Evolutionary conservation across 2,797 vertebrate species (phyloP).

Genomic region (Micropoecilia bifurca): DNA sequence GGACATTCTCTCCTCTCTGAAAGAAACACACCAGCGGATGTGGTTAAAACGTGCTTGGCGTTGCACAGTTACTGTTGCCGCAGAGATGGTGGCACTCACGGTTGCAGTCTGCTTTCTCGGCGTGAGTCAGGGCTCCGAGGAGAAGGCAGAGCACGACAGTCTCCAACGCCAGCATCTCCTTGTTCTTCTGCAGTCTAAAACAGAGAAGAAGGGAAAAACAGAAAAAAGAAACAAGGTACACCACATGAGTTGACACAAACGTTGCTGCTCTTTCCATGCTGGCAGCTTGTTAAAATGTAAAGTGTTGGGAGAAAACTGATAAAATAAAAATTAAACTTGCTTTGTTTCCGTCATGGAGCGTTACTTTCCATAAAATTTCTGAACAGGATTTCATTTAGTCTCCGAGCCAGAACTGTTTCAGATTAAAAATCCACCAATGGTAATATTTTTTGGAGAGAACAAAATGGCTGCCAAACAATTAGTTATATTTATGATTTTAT

Average conservation of each 20-base stretch:
- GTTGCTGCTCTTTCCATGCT: not conserved
- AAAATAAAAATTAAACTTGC: not conserved
- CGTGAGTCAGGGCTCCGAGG: slow-evolving; percentile 60
- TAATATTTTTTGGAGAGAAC: slow-evolving; percentile 13
- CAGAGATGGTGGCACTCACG: slow-evolving; percentile 63
- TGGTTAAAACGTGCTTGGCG: not conserved
- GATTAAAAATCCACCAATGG: slow-evolving; percentile 5
- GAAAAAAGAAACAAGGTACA: slow-evolving; percentile 4
- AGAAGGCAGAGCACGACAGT: slow-evolving; percentile 67
- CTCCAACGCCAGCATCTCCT: slow-evolving; percentile 72
- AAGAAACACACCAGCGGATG: slow-evolving; percentile 16
- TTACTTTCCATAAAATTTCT: not conserved
- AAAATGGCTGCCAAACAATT: slow-evolving; percentile 53
- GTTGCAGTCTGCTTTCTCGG: slow-evolving; percentile 55
- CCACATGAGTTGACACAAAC: not conserved
- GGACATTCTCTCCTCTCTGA: slow-evolving; percentile 82
- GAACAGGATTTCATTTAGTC: not conserved
- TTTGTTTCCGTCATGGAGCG: not conserved
- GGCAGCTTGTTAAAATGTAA: not conserved
- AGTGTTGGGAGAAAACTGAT: not conserved
- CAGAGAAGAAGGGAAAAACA: not conserved
- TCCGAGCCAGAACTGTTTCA: slow-evolving; percentile 20
- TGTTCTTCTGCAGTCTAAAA: slow-evolving; percentile 63
- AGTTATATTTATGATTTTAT: slow-evolving; percentile 21
- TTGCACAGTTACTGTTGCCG: not conserved